Evolutionary conservation across 2,888 invertebrate genomes (phyloP), one percentile per base, ranked within the genome.

Genomic region (Caenorhabditis parvicauda): DNA sequence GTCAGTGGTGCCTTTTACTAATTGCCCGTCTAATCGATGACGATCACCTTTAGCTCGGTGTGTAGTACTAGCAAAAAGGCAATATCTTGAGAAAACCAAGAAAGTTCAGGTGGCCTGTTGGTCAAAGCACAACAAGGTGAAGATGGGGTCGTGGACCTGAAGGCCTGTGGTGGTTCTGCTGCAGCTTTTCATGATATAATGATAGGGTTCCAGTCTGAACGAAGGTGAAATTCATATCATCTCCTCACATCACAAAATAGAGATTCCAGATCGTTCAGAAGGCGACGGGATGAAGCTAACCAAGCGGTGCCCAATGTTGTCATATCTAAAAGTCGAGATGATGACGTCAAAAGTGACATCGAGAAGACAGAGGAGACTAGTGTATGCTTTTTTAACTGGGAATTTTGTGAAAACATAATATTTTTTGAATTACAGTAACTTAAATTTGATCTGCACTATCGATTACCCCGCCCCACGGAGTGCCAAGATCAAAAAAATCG

Each of bases 281-380:
- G 55, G 42, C 52, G 48, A 37, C 50, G 43, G 29, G 9, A 54
- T 27, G n/a, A 45, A 24, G 52, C 52, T 12, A 49, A 58, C 3
- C 3, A 24, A 29, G 50, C 39, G 12, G 59, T 72, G 19, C 72
- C 72, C 12, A 72, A 72, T 49, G 72, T 72, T 14, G 62, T 72
- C 38, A 72, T 72, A 21, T 72, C 72, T 7, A 57, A 68, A 32
- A 66, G 59, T 38, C 51, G 70, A 37, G 62, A 67, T 32, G 69
- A 70, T 46, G 65, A 68, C 35, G 58, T 57, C 21, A 53, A 61
- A 17, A 75, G 70, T 42, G 77, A 78, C 46, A 70, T 71, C 22
- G 78, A 78, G 53, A 72, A 71, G 28, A 66, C 65, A 27, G 74
- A 75, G 48, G 76, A 75, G 44, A 73, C 73, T 7, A 72, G 70